These are phyloP conservation scores for Dolichotis patagonum DNA, from an alignment of 2,113 vertebrate genomes.

Conservation along the genomic window DNA sequence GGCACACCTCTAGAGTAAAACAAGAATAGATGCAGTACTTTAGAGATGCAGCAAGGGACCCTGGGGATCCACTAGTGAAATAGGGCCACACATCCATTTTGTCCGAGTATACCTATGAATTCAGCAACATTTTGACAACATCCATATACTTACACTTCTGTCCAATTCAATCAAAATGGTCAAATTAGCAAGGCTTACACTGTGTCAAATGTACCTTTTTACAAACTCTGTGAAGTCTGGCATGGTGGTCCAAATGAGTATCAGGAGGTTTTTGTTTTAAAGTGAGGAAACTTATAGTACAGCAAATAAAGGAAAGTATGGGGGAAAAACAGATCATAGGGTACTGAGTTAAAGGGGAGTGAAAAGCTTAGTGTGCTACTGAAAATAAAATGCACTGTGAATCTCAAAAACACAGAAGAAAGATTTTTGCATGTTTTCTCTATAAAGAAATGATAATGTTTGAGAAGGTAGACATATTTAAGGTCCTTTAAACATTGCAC, in stretches of 20 bases:
- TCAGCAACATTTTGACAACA: constrained; percentile 32
- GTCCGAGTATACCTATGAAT: constrained; percentile 6
- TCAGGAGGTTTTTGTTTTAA: background rate
- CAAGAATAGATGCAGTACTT: constrained; percentile 37
- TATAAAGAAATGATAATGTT: background rate
- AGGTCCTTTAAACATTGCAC: background rate
- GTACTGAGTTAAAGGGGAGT: background rate
- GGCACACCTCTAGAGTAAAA: constrained; percentile 34
- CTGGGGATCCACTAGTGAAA: constrained; percentile 59
- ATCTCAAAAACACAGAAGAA: background rate
- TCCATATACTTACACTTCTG: background rate
- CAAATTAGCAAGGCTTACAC: constrained; percentile 23
- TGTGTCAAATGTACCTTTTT: background rate
- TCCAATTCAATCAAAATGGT: constrained; percentile 49
- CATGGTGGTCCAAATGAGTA: background rate
- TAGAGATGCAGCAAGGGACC: background rate
- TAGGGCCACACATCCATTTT: constrained; percentile 1
- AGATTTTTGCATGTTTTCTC: background rate
- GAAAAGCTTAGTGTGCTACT: too few species aligned
- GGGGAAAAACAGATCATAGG: background rate
- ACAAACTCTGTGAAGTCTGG: background rate
- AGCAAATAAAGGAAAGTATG: background rate
- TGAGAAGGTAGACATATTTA: background rate
- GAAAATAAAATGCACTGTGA: background rate
- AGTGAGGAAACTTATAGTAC: background rate